Evolutionary conservation across 1,140 invertebrate genomes (phyloP).

Genomic region (Zaprionus tsacasi): DNA sequence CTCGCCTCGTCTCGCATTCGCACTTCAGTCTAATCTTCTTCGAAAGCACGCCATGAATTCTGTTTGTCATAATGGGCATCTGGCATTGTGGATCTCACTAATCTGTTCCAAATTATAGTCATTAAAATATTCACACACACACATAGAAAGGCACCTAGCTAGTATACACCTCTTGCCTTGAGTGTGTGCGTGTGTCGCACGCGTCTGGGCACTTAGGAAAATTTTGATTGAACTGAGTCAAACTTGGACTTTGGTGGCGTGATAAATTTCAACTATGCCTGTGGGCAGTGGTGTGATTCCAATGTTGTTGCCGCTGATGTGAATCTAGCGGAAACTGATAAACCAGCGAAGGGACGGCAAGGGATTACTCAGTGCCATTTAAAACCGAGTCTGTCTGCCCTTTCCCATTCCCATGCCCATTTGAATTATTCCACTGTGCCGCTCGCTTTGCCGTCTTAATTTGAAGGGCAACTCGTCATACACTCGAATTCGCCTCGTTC

Average conservation of each 20-base stretch:
- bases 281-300: not conserved
- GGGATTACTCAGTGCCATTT: not conserved
- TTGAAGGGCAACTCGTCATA: constrained; percentile 17
- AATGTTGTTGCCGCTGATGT: not conserved
- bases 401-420: constrained; percentile 10
- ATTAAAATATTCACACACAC: constrained; percentile 16
- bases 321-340: not conserved
- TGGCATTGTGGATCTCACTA: constrained; percentile 33
- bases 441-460: constrained; percentile 9
- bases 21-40: constrained; percentile 15
- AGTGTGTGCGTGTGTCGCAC: constrained; percentile 48
- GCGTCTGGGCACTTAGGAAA: constrained; percentile 62
- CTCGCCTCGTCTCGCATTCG: not conserved
- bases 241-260: constrained; percentile 68
- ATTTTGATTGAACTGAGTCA: constrained; percentile 57
- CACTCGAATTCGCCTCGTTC: constrained; percentile 18
- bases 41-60: constrained; percentile 21
- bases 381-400: not conserved
- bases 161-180: not conserved
- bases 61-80: constrained; percentile 21
- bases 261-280: constrained; percentile 47
- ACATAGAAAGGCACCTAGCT: not conserved
- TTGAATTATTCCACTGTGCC: constrained; percentile 16
- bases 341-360: not conserved
- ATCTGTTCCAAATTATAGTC: constrained; percentile 34